These are phyloP conservation scores for Keiferia lycopersicella DNA, from an alignment of 2,888 invertebrate genomes.

Conservation along the genomic window DNA sequence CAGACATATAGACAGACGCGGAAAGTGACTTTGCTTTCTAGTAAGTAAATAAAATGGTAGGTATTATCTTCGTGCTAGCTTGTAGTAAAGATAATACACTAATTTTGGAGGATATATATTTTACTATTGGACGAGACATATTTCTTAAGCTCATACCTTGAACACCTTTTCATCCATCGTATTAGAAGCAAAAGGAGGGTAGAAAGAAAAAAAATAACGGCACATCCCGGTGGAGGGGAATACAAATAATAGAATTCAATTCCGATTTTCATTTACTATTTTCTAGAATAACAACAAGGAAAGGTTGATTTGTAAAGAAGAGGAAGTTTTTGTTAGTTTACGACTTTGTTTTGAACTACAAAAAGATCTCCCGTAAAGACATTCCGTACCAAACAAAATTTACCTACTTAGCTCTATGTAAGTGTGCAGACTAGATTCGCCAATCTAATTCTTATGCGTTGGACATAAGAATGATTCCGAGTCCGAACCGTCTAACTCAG, in stretches of 20 bases:
- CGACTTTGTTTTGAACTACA: constrained; percentile 3
- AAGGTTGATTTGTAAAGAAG: constrained; percentile 45
- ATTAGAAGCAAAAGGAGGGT: constrained; percentile 43
- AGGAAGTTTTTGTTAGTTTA: constrained; percentile 16
- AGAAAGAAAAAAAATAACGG: constrained; percentile 53
- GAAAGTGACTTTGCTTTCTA: too few species aligned
- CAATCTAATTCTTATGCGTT: too few species aligned
- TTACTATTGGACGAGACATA: neutral
- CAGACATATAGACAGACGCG: too few species aligned
- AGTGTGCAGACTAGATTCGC: too few species aligned
- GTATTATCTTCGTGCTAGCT: too few species aligned
- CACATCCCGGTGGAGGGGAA: constrained; percentile 52
- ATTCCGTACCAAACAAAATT: neutral
- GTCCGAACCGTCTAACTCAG: too few species aligned
- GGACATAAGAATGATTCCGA: too few species aligned
- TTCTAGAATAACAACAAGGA: constrained; percentile 29
- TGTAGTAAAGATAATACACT: too few species aligned
- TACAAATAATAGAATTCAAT: constrained; percentile 56
- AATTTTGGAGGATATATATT: too few species aligned
- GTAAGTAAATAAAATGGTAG: too few species aligned
- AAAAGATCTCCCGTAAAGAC: neutral
- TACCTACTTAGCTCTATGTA: neutral
- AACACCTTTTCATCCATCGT: constrained; percentile 32
- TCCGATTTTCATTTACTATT: constrained; percentile 33
- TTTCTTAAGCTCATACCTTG: constrained; percentile 24